A percentile compares a stretch with the other conserved stretches of the same genome.
These are phyloP conservation scores for Podiceps cristatus DNA, from an alignment of 2,113 vertebrate species.

Conservation along the genomic window DNA sequence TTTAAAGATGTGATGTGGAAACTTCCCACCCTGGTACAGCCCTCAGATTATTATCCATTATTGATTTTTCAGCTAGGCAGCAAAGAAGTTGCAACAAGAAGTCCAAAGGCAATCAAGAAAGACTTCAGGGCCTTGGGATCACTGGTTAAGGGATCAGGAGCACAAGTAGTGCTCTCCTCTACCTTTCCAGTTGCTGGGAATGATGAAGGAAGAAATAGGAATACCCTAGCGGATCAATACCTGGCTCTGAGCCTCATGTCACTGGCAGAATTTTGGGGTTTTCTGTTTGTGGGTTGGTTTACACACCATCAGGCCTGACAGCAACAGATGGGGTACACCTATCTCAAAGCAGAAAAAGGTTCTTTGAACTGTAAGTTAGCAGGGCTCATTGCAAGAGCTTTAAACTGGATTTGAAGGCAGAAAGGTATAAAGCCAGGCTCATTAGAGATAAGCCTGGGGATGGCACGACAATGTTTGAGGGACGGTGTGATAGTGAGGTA, in stretches of 20 bases:
- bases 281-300: too few species aligned
- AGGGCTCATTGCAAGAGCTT: not conserved
- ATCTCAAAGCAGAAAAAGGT: not conserved
- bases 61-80: not conserved
- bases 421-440: not conserved
- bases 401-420: not conserved
- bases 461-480: not conserved
- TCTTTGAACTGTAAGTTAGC: not conserved
- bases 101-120: not conserved
- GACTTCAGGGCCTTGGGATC: not conserved
- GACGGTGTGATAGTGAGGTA: too few species aligned
- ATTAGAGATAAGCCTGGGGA: not conserved
- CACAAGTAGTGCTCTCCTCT: not conserved
- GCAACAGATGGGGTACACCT: not conserved
- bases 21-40: not conserved
- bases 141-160: not conserved
- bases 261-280: accelerated
- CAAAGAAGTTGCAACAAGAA: accelerated
- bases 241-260: not conserved
- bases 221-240: too few species aligned
- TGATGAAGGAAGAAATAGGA: not conserved
- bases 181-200: not conserved
- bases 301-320: not conserved
- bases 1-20: not conserved
- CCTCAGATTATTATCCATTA: not conserved